These are phyloP conservation scores for Leucozona laternaria DNA, from an alignment of 2,888 invertebrate genomes.

Conservation along the genomic window DNA sequence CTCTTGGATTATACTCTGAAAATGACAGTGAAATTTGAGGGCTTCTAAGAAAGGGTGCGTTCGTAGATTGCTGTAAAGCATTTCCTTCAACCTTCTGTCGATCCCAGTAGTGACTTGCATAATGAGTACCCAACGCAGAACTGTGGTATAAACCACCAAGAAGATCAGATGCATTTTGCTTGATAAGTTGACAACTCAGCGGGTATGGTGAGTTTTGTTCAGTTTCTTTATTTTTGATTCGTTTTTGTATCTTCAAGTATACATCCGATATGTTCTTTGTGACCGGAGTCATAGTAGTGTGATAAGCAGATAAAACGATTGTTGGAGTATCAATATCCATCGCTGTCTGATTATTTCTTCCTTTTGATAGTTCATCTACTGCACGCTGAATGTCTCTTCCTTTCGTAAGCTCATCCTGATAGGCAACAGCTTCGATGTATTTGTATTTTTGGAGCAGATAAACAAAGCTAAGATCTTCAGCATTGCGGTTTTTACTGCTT, in stretches of 20 bases:
- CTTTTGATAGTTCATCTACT: slow-evolving; percentile 78
- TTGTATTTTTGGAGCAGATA: slow-evolving; percentile 82
- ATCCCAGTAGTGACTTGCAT: slow-evolving; percentile 80
- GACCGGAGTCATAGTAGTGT: slow-evolving; percentile 82
- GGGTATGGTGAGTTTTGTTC: slow-evolving; percentile 79
- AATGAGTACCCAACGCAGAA: slow-evolving; percentile 80
- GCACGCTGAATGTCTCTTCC: slow-evolving; percentile 61
- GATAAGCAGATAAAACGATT: slow-evolving; percentile 81
- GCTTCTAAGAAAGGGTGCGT: slow-evolving; percentile 81
- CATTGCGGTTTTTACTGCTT: slow-evolving; percentile 77
- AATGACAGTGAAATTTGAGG: slow-evolving; percentile 77
- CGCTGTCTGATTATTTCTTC: slow-evolving; percentile 53
- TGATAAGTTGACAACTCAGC: slow-evolving; percentile 81
- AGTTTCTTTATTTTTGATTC: slow-evolving; percentile 77
- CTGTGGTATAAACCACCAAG: slow-evolving; percentile 81
- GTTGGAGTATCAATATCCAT: slow-evolving; percentile 79
- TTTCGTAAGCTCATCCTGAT: slow-evolving; percentile 79
- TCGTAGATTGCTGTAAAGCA: slow-evolving; percentile 77
- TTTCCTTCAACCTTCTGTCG: slow-evolving; percentile 53
- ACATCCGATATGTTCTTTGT: slow-evolving; percentile 80
- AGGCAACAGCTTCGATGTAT: slow-evolving; percentile 82
- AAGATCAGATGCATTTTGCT: slow-evolving; percentile 79
- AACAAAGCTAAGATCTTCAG: slow-evolving; percentile 81
- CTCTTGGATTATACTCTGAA: slow-evolving; percentile 62
- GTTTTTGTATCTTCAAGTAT: slow-evolving; percentile 80